Conservation (phyloP, 2,113 vertebrate species). For the Salvator merianae region DNA sequence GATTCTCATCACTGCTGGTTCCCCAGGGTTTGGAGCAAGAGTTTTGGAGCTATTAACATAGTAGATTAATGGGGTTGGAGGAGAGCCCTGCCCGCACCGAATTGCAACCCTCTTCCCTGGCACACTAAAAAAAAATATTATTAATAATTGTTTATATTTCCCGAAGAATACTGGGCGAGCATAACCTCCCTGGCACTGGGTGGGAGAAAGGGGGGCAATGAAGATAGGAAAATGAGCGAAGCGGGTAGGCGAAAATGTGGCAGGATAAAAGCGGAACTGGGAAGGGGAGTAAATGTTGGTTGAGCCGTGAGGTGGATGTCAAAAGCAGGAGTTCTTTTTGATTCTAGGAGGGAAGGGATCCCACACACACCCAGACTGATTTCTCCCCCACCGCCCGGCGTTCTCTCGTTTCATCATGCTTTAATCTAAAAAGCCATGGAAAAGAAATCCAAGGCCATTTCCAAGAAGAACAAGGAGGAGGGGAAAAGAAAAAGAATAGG, state of each 20-base stretch:
- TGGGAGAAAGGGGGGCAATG: constrained; percentile 18
- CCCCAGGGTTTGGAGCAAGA: constrained; percentile 70
- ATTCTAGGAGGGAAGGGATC: constrained; percentile 43
- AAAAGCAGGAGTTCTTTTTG: constrained; percentile 51
- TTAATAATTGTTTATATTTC: constrained; percentile 86
- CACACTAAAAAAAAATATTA: constrained; percentile 94
- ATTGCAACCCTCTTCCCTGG: constrained; percentile 81
- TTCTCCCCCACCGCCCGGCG: no score
- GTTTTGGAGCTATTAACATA: constrained; percentile 82
- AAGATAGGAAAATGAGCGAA: constrained; percentile 12
- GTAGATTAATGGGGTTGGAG: constrained; percentile 88
- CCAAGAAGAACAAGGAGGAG: no score
- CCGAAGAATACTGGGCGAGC: constrained; percentile 70
- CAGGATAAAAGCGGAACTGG: constrained; percentile 38
- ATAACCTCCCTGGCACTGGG: not conserved
- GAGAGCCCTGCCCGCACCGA: no score
- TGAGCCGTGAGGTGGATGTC: constrained; percentile 71
- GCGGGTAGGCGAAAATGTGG: not conserved
- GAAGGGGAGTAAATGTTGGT: constrained; percentile 54
- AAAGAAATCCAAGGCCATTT: not conserved
- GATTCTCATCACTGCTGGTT: constrained; percentile 77
- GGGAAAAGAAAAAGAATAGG: not conserved
- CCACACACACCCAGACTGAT: no score
- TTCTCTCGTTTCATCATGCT: not conserved
- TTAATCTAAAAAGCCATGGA: not conserved